Evolutionary conservation across 2,797 vertebrate genomes (phyloP).

Genomic region (Heterohyrax brucei): DNA sequence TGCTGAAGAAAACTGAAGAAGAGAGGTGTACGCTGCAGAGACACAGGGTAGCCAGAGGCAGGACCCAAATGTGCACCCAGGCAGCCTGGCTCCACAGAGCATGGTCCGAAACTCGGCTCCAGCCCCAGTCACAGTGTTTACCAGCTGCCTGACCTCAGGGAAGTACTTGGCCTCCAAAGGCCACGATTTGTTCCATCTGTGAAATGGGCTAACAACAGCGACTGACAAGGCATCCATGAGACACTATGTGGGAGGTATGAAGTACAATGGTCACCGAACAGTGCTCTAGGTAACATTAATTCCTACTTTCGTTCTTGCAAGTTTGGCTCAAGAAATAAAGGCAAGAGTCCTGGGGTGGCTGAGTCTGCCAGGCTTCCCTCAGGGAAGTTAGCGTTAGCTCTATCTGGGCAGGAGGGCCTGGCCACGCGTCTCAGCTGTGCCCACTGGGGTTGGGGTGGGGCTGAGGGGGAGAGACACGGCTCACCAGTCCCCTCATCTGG

Average conservation of each 20-base stretch:
- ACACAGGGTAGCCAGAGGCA: neutral
- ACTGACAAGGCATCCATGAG: neutral
- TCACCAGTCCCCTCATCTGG: neutral
- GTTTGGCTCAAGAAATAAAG: neutral
- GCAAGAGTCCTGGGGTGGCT: neutral
- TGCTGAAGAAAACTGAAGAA: neutral
- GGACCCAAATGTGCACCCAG: neutral
- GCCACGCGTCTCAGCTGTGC: neutral
- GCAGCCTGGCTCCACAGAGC: neutral
- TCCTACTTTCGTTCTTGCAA: neutral
- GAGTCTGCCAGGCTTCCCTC: neutral
- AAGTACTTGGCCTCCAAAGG: neutral
- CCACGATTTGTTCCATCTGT: neutral
- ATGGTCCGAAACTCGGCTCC: accelerated
- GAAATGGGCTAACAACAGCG: neutral
- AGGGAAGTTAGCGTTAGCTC: neutral
- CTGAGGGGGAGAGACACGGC: neutral
- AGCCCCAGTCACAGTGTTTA: neutral
- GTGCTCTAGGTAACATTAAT: neutral
- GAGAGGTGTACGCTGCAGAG: neutral
- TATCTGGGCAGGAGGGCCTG: neutral
- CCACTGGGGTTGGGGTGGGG: no score
- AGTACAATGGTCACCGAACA: accelerated
- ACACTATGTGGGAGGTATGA: accelerated
- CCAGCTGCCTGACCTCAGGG: neutral